phyloP scores from a whole-genome alignment of 2,797 vertebrate genomes.

The Decapterus maruadsi region DNA sequence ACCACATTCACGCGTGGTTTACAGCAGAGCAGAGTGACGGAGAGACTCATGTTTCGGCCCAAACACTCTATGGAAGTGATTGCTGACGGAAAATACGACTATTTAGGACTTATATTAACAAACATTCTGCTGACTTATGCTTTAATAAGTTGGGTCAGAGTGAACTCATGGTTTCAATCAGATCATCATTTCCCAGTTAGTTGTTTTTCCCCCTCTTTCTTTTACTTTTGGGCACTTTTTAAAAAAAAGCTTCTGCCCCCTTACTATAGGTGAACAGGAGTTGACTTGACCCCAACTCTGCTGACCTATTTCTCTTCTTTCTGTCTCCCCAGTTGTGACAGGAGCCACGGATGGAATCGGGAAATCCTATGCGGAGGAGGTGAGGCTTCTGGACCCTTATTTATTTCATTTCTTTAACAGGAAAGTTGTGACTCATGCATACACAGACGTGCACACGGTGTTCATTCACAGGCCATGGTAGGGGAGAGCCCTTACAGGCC shows the following conservation, averaged over 20 bases:
- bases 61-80: too few relatives aligned
- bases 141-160: too few relatives aligned
- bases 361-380: slow-evolving; percentile 96
- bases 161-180: neutral
- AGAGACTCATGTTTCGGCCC: too few relatives aligned
- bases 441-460: slow-evolving; percentile 15
- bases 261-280: neutral
- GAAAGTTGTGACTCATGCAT: slow-evolving; percentile 77
- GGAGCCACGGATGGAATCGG: slow-evolving; percentile 98
- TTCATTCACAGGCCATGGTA: slow-evolving; percentile 68
- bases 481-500: slow-evolving; percentile 66
- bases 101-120: too few relatives aligned
- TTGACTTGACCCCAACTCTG: neutral
- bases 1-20: too few relatives aligned
- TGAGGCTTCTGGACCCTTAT: slow-evolving; percentile 81
- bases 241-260: neutral
- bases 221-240: neutral
- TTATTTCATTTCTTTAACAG: slow-evolving; percentile 72
- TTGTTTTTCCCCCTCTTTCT: neutral
- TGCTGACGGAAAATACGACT: too few relatives aligned
- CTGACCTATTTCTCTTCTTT: slow-evolving; percentile 41
- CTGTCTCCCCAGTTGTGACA: slow-evolving; percentile 90
- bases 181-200: neutral
- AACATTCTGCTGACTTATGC: too few relatives aligned
- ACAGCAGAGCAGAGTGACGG: too few relatives aligned